Percentiles rank a stretch among this genome's conserved stretches.
Evolutionary conservation across 2,888 invertebrate genomes (phyloP).

Genomic region (Parelbella ahira): DNA sequence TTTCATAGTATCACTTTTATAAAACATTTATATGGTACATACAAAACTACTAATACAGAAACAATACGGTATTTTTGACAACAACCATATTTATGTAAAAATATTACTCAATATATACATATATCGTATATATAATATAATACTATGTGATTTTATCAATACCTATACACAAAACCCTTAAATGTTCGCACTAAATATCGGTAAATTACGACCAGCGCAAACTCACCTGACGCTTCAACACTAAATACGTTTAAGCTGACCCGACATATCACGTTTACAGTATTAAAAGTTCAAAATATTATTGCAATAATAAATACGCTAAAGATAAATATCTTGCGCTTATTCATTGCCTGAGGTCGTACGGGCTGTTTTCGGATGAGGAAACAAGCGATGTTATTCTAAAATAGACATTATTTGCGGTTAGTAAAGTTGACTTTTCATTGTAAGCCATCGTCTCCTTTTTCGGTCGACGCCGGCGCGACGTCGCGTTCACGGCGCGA

Average conservation of each 20-base stretch:
- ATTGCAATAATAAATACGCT: conserved; percentile 8
- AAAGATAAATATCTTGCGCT: conserved; percentile 10
- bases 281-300: conserved; percentile 11
- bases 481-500: conserved; percentile 29
- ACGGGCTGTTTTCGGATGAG: conserved; percentile 6
- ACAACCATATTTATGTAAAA: too few relatives aligned
- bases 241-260: neutral
- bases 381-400: neutral
- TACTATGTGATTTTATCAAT: too few relatives aligned
- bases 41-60: too few relatives aligned
- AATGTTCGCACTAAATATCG: too few relatives aligned
- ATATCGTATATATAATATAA: too few relatives aligned
- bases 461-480: conserved; percentile 31
- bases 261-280: conserved; percentile 8
- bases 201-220: neutral
- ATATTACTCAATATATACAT: too few relatives aligned
- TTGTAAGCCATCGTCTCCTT: conserved; percentile 3
- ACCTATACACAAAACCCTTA: too few relatives aligned
- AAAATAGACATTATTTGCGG: neutral
- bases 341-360: conserved; percentile 14
- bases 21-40: too few relatives aligned
- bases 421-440: neutral
- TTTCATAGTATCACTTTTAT: too few relatives aligned
- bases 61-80: too few relatives aligned
- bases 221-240: neutral